Percentiles rank a stretch among this genome's conserved stretches.
Evolutionary conservation across 35 echinoderm and acorn worm genomes (phyloP).

Genomic region (Lytechinus variegatus): DNA sequence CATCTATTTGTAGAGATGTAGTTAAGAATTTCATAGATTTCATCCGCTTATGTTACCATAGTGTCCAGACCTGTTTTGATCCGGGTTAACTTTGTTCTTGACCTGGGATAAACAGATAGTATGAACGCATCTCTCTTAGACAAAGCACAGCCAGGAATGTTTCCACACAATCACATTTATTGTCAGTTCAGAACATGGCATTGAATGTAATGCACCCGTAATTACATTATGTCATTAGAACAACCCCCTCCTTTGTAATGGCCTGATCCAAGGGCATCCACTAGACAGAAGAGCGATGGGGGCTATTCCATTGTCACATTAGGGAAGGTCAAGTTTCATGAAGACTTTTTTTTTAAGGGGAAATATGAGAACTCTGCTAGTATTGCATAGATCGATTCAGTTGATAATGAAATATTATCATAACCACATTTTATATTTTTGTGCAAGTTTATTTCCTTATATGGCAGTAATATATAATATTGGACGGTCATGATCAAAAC

Average conservation of each 20-base stretch:
- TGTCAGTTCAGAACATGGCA: slow-evolving; percentile 11
- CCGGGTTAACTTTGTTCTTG: neutral
- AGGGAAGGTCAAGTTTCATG: neutral
- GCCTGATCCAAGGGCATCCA: slow-evolving; percentile 27
- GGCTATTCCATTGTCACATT: neutral
- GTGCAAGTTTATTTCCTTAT: neutral
- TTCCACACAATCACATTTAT: slow-evolving; percentile 18
- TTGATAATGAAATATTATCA: neutral
- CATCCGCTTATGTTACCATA: too few relatives aligned
- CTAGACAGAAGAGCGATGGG: neutral
- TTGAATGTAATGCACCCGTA: slow-evolving; percentile 9
- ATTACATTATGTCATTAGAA: slow-evolving; percentile 38
- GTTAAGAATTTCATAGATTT: too few relatives aligned
- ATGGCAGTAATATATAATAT: neutral
- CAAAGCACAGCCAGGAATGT: neutral
- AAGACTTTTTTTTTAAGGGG: neutral
- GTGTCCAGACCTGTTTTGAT: too few relatives aligned
- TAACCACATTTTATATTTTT: neutral
- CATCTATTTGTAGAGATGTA: too few relatives aligned
- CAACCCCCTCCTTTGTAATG: slow-evolving; percentile 49
- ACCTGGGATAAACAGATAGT: neutral
- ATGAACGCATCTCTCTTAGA: neutral
- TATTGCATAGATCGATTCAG: neutral
- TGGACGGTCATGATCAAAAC: neutral
- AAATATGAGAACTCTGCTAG: neutral